Evolutionary conservation across 2,888 invertebrate species (phyloP), one percentile per base, ranked within the genome.

Genomic region (Chrysolina haemoptera): DNA sequence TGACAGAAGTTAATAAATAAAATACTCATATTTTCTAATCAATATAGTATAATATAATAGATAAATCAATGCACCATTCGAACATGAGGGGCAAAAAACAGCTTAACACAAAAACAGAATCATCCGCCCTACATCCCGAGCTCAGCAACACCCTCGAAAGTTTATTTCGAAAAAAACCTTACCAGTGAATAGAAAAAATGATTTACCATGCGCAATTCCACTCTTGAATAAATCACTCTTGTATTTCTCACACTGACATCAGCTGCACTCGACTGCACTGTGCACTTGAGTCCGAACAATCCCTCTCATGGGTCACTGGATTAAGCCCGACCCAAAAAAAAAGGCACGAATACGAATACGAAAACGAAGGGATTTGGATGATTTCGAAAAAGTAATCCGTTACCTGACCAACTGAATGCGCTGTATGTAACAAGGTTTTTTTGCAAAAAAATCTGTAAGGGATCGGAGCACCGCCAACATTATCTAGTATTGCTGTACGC

Each of bases 201-300:
- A 76, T 77, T 79, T 78, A 77, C 82, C 84, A 84, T 84, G 85
- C 85, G 84, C 84, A 82, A 82, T 82, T 84, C 85, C 84, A 82
- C 84, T 85, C 40, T 53, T 50, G 40, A 35, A 48, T 43, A 20
- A 9, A 12, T 43, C 65, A 40, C 67, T 67, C 53, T 67, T 67
- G 67, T 53, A 67, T 53, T 40, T 22, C 35, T 67, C 22, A 53
- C 72, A 77, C 74, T 73, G 63, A 65, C 77, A 78, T 76, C 78
- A 78, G 76, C 78, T 75, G 71, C 77, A 77, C 74, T 70, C 50
- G 68, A 72, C 70, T 68, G 69, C 75, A 74, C 70, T 62, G 68
- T 70, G 68, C 71, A 76, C 73, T 63, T 43, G 46, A 48, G 62
- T 73, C 48, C 68, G 18, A 71, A 65, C 64, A 64, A 75, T 68